Percentiles rank a stretch among this genome's conserved stretches.
These are phyloP conservation scores for Cyanoramphus novaezelandiae DNA, from an alignment of 2,113 vertebrate genomes.

Conservation along the genomic window DNA sequence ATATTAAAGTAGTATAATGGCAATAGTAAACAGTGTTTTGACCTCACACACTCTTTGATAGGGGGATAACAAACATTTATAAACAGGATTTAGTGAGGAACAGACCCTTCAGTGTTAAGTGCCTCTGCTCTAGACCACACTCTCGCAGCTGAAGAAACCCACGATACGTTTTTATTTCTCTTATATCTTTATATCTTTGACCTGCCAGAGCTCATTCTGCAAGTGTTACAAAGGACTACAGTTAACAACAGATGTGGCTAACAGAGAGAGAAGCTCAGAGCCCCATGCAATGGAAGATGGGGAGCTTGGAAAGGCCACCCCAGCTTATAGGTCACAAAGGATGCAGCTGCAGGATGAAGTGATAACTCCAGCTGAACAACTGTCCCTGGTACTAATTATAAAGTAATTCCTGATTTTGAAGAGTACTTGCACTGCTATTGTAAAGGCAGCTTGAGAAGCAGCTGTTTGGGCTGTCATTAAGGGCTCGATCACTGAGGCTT, in stretches of 20 bases:
- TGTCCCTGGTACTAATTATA: neutral
- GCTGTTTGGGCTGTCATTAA: neutral
- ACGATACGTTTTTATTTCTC: neutral
- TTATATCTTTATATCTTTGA: neutral
- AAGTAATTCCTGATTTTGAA: neutral
- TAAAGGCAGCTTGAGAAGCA: neutral
- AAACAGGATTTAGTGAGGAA: neutral
- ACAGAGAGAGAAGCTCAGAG: neutral
- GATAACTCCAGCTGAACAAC: accelerated
- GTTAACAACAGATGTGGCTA: accelerated
- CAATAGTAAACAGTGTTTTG: neutral
- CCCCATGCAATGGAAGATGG: neutral
- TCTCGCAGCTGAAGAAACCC: neutral
- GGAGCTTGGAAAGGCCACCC: neutral
- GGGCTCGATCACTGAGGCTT: accelerated
- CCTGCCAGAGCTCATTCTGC: neutral
- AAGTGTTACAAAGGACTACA: too few species aligned
- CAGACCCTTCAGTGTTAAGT: neutral
- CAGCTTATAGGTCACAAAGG: neutral
- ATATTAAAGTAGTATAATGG: neutral
- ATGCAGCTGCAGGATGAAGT: neutral
- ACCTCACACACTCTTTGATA: neutral
- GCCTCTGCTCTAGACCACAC: neutral
- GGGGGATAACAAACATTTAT: neutral
- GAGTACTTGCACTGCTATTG: neutral